These are phyloP conservation scores for Diadegma fenestrale DNA, from an alignment of 2,888 invertebrate genomes.

Conservation along the genomic window DNA sequence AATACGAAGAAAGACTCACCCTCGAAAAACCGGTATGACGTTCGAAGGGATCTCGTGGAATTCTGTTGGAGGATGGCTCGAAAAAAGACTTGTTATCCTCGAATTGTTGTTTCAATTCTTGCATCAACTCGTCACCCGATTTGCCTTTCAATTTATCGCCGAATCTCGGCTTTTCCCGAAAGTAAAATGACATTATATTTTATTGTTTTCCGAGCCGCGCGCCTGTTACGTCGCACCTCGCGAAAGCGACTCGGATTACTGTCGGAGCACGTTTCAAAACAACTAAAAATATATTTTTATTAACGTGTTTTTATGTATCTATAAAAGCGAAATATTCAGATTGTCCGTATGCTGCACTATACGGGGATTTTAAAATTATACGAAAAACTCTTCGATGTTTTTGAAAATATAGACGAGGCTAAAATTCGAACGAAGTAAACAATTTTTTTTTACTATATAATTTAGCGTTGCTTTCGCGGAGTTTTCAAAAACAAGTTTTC, in stretches of 20 bases:
- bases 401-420: neutral
- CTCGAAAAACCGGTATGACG: slow-evolving; percentile 79
- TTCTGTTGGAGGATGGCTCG: slow-evolving; percentile 74
- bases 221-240: slow-evolving; percentile 48
- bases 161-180: slow-evolving; percentile 81
- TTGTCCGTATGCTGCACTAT: neutral
- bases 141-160: slow-evolving; percentile 80
- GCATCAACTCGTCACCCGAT: slow-evolving; percentile 80
- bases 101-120: slow-evolving; percentile 81
- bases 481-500: neutral
- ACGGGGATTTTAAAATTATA: neutral
- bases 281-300: slow-evolving; percentile 16
- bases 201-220: slow-evolving; percentile 58
- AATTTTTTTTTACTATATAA: neutral
- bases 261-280: neutral
- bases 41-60: slow-evolving; percentile 77
- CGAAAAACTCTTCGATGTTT: neutral
- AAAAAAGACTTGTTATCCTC: slow-evolving; percentile 80
- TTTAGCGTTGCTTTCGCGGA: neutral
- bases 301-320: slow-evolving; percentile 1
- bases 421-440: neutral
- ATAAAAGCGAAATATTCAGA: neutral
- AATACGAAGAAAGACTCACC: slow-evolving; percentile 71
- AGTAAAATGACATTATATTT: slow-evolving; percentile 81
- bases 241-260: slow-evolving; percentile 61